Base-by-base conservation (phyloP, 2,113 vertebrate species). In the Eulemur rufifrons region DNA sequence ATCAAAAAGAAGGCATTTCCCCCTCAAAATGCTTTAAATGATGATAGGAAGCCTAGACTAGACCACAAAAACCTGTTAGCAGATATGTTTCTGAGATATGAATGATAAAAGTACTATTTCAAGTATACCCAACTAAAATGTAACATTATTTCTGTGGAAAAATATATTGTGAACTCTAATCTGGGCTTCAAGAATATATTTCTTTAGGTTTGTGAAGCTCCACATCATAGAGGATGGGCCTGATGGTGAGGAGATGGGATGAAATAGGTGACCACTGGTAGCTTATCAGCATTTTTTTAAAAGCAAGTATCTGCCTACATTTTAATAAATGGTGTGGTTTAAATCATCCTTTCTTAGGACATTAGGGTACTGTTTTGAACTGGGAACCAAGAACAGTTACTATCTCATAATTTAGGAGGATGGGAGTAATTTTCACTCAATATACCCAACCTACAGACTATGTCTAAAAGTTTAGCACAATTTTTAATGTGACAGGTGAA, bases 31-130 rank as follows among this genome's bases (percentile, higher is more conserved):
- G 47, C 34, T 91, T 89, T 94, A 68, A 94, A 78, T 21, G 20
- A 73, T 39, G 15, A 32, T 9, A 83, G 92, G 39, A 87, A 86
- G 39, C 47, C 61, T 29, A 90, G 25, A 91, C 6, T 2, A n/a
- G 20, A 74, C 81, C 34, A 94, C 7, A 87, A 59, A 94, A 54
- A 86, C 6, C 39, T 82, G 59, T 18, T 37, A 90, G 56, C 13
- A 64, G 54, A 45, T 42, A 50, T 66, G 29, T 86, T 82, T 90
- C 52, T 93, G 50, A 94, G 34, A 78, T 42, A 93, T 27, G 14
- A 95, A 95, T 91, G 52, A 17, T 74, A 77, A 77, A 96, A 91
- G 59, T 81, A 71, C 45, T 82, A 91, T 68, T 92, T 94, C 32
- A 96, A 91, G 23, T 81, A 80, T 76, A 76, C 25, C 29, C 63